Evolutionary conservation across 2,888 invertebrate species (phyloP).

Genomic region (Hemicrepidius hirtus): DNA sequence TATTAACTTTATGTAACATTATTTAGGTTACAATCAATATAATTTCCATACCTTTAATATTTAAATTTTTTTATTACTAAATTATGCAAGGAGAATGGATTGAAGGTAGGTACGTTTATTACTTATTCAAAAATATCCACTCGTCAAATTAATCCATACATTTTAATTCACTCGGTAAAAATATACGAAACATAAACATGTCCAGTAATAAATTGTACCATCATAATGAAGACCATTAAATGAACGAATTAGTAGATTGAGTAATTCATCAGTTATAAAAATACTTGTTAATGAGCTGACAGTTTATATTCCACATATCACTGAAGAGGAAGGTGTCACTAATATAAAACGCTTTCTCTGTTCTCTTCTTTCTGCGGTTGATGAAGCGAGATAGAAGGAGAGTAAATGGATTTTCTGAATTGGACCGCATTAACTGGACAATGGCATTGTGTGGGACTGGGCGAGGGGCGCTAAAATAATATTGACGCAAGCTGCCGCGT

Average conservation of each 20-base stretch:
- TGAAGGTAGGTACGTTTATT: too few species aligned
- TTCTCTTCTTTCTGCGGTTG: slow-evolving; percentile 55
- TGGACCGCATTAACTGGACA: slow-evolving; percentile 63
- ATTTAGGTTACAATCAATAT: too few species aligned
- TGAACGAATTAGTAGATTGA: slow-evolving; percentile 36
- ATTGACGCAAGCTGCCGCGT: slow-evolving; percentile 67
- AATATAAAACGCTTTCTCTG: slow-evolving; percentile 8
- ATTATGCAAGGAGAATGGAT: too few species aligned
- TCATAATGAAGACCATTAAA: slow-evolving; percentile 34
- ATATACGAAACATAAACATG: slow-evolving; percentile 1
- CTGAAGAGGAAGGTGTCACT: slow-evolving; percentile 16
- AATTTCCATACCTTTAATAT: too few species aligned
- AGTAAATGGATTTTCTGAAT: slow-evolving; percentile 55
- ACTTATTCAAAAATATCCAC: too few species aligned
- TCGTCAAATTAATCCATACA: not conserved
- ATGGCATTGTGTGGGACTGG: slow-evolving; percentile 58
- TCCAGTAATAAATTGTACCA: slow-evolving; percentile 16
- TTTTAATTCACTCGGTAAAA: not conserved
- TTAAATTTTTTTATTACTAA: too few species aligned
- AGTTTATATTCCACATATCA: slow-evolving; percentile 19
- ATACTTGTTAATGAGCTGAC: slow-evolving; percentile 47
- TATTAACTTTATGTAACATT: too few species aligned
- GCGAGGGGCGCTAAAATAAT: slow-evolving; percentile 67
- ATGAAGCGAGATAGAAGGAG: slow-evolving; percentile 55
- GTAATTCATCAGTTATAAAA: slow-evolving; percentile 45